Percentiles rank a stretch among this genome's conserved stretches.
These are phyloP conservation scores for Illadopsis cleaveri DNA, from an alignment of 2,113 vertebrate genomes.

Conservation along the genomic window DNA sequence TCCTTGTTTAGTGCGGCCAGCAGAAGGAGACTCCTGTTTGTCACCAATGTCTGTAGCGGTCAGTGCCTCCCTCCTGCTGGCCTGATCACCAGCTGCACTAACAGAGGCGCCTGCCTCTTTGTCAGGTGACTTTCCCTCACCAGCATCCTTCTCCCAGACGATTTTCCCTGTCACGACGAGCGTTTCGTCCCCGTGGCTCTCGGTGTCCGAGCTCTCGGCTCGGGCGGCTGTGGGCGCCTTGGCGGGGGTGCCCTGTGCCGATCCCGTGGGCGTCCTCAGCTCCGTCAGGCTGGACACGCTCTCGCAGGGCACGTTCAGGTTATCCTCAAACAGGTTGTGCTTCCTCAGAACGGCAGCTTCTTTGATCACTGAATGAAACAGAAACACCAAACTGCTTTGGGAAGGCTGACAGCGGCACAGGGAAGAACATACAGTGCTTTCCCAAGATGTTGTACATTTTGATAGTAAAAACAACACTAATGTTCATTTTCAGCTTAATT, in stretches of 20 bases:
- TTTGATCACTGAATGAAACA: slow-evolving; percentile 82
- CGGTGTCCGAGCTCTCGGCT: slow-evolving; percentile 31
- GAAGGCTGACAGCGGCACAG: neutral
- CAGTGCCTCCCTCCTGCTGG: neutral
- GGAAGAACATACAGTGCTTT: neutral
- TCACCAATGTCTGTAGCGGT: neutral
- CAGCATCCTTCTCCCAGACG: slow-evolving; percentile 8
- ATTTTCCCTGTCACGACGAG: slow-evolving; percentile 17
- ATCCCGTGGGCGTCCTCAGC: slow-evolving; percentile 70
- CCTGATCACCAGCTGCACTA: neutral
- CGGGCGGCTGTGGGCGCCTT: neutral
- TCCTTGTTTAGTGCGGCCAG: neutral
- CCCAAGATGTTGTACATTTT: neutral
- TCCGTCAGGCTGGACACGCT: slow-evolving; percentile 84
- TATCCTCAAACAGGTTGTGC: slow-evolving; percentile 88
- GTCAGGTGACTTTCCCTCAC: neutral
- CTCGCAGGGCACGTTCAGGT: slow-evolving; percentile 76
- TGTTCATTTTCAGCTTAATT: neutral
- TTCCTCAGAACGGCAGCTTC: slow-evolving; percentile 87
- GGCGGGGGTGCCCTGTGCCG: slow-evolving; percentile 79
- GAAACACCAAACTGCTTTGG: neutral
- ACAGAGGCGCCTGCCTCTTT: neutral
- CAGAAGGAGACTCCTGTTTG: neutral
- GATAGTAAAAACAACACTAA: neutral
- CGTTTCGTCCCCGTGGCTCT: slow-evolving; percentile 1